These are phyloP conservation scores for Paramormyrops kingsleyae DNA, from an alignment of 2,113 vertebrate species.

Conservation along the genomic window DNA sequence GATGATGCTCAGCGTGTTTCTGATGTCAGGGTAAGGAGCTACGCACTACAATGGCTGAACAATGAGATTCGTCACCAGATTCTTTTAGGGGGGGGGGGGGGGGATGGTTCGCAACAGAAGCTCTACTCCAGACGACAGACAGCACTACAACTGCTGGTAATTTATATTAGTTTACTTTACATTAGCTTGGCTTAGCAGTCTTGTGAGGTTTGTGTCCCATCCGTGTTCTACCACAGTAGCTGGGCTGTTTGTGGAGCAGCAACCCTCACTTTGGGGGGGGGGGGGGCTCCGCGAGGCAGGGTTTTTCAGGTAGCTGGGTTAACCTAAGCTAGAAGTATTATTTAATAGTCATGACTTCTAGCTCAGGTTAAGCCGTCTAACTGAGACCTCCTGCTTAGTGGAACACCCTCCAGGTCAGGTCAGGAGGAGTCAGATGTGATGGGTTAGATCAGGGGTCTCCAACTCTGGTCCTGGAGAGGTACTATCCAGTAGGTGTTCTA, in stretches of 20 bases:
- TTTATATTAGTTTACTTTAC: neutral
- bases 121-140: neutral
- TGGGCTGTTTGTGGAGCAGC: neutral
- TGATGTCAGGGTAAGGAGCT: neutral
- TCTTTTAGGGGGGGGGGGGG: neutral
- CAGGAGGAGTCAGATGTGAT: neutral
- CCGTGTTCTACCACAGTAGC: neutral
- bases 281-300: neutral
- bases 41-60: neutral
- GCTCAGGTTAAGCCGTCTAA: neutral
- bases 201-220: neutral
- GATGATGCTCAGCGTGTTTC: neutral
- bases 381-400: neutral
- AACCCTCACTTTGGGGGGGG: neutral
- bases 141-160: neutral
- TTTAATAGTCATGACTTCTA: neutral
- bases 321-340: too few species aligned
- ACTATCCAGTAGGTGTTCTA: too few species aligned
- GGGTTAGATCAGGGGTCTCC: too few species aligned
- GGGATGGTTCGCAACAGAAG: neutral
- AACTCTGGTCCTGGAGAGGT: too few species aligned
- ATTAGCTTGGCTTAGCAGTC: neutral
- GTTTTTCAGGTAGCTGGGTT: too few species aligned
- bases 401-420: too few species aligned
- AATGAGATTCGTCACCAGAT: neutral